A percentile compares a stretch with the other conserved stretches of the same genome.
Conservation (phyloP, 2,797 vertebrate genomes). For the Gila robusta region DNA sequence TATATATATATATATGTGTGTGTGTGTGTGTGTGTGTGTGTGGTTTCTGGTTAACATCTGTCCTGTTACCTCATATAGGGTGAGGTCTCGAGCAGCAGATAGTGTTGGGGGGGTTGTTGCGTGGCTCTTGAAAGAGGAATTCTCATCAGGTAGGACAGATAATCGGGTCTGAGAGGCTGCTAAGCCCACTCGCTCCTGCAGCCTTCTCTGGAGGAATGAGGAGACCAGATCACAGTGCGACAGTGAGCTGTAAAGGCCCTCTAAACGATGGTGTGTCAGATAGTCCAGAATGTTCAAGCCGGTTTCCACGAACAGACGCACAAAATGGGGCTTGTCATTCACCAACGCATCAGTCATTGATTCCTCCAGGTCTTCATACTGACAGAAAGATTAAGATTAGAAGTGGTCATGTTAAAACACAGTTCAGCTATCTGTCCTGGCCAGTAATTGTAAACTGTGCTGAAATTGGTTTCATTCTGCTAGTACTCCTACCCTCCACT, state of each 20-base stretch:
- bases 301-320: conserved; percentile 87
- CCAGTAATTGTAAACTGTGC: not conserved
- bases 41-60: not conserved
- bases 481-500: conserved; percentile 79
- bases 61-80: conserved; percentile 74
- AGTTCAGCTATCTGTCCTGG: not conserved
- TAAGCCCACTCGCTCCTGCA: conserved; percentile 68
- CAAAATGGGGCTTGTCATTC: conserved; percentile 87
- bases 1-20: no score
- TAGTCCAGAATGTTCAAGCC: conserved; percentile 86
- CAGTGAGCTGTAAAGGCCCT: conserved; percentile 79
- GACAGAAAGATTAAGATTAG: not conserved
- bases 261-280: conserved; percentile 80
- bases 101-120: conserved; percentile 36
- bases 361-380: conserved; percentile 85
- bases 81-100: conserved; percentile 64
- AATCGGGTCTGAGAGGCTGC: conserved; percentile 40
- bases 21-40: no score
- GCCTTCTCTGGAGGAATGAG: conserved; percentile 75
- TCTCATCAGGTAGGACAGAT: not conserved
- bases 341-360: conserved; percentile 88
- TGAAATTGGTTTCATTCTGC: not conserved
- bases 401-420: not conserved
- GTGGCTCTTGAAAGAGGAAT: conserved; percentile 5
- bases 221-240: conserved; percentile 74